Evolutionary conservation across 1,140 invertebrate genomes (phyloP).

Genomic region (Drosophila nebulosa): DNA sequence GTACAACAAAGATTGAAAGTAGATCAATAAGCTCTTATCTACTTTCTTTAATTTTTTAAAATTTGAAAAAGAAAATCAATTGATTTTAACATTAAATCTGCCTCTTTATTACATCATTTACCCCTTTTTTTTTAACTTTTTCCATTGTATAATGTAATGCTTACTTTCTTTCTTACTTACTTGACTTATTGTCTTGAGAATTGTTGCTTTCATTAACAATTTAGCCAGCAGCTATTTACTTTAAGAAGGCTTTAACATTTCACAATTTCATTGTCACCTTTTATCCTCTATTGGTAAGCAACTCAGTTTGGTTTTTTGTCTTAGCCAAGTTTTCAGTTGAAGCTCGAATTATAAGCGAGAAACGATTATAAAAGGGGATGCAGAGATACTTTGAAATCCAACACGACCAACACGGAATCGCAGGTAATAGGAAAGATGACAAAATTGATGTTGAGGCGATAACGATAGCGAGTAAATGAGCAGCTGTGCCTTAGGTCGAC

Average conservation of each 20-base stretch:
- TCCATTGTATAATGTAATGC: no score
- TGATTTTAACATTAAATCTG: no score
- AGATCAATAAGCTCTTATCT: neutral
- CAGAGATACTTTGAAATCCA: constrained; percentile 79
- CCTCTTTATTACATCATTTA: no score
- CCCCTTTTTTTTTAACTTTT: no score
- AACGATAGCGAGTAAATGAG: constrained; percentile 38
- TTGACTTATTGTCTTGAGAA: no score
- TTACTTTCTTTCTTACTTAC: no score
- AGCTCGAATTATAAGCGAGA: neutral
- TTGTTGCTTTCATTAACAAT: no score
- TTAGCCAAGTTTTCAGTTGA: neutral
- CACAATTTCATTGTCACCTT: neutral
- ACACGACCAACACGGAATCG: constrained; percentile 42
- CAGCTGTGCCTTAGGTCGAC: constrained; percentile 37
- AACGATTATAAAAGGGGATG: constrained; percentile 42
- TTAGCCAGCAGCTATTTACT: no score
- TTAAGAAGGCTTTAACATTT: no score
- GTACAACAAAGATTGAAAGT: neutral
- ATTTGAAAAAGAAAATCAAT: no score
- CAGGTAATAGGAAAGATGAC: constrained; percentile 1
- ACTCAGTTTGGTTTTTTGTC: neutral
- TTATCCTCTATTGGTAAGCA: neutral
- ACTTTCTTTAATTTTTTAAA: no score
- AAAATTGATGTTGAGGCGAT: neutral